phyloP scores from a whole-genome alignment of 64 coral and sea anemone species.

The Pocillopora damicornis region DNA sequence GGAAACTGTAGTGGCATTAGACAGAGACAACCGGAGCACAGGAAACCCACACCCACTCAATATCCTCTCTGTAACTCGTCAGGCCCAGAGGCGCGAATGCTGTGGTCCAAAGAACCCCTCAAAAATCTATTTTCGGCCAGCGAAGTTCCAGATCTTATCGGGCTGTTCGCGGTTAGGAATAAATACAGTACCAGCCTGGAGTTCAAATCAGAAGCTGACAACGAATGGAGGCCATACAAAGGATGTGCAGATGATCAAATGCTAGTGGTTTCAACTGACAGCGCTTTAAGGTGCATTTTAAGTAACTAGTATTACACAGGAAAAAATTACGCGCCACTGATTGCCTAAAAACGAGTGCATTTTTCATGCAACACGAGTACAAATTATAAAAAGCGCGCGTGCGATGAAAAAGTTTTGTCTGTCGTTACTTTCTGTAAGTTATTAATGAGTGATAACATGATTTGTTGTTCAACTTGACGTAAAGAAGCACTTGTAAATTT shows the following conservation, averaged over 20 bases:
- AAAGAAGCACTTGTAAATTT: too few species aligned
- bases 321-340: too few species aligned
- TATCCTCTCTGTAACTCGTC: not conserved
- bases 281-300: not conserved
- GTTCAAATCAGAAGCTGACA: not conserved
- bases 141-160: not conserved
- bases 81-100: not conserved
- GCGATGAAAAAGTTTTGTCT: too few species aligned
- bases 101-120: not conserved
- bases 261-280: slow-evolving; percentile 10
- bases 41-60: too few species aligned
- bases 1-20: not conserved
- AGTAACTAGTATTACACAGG: not conserved
- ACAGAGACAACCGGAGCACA: not conserved
- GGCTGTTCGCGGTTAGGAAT: not conserved
- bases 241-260: not conserved
- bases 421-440: too few species aligned
- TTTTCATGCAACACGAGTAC: too few species aligned
- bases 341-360: too few species aligned
- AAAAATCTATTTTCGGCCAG: not conserved
- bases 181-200: not conserved
- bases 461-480: too few species aligned
- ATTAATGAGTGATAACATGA: too few species aligned
- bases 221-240: slow-evolving; percentile 4
- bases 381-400: too few species aligned